Base-by-base conservation (phyloP, 2,113 vertebrate genomes). In the Lagopus leucura region DNA sequence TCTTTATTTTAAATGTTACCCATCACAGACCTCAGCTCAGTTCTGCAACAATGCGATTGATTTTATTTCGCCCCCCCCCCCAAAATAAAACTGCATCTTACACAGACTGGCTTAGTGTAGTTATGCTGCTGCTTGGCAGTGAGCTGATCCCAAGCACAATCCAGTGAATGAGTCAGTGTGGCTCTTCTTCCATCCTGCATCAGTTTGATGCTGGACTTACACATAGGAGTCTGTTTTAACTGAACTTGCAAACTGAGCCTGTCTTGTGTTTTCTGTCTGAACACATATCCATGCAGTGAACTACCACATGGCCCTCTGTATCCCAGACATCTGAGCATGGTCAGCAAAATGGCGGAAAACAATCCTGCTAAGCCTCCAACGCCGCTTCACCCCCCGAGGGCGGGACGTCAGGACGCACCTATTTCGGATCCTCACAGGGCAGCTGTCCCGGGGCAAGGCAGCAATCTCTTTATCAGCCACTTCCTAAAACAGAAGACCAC, bases 261-360 rank as follows among this genome's bases (percentile, higher is more conserved):
- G 24, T 30, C 69, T 13, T 38, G 16, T 40, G 34, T 28, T 55
- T 50, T 24, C 50, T 77, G 67, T 48, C 65, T 17, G 24, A 20
- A 13, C 2, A 32, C 8, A 6, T 38, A 7, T 24, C 28, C 79
- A 10, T 1, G 28, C 3, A 2, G 32, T 6, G 42, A 36, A 81
- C 95, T 94, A 99, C 99, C 99, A 99, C 86, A 99, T 98, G 8
- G 99, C 98, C 65, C 99, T 98, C 93, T 98, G 98, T 76, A 99
- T 96, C 22, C 99, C 99, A 14, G 98, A 99, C 98, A 99, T 97
- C 87, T 99, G 98, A 66, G 96, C 99, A 1, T 99, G 99, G 97
- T 99, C 99, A 6, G 99, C 99, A 11, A 99, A 97, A 61, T 99
- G 98, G 28, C 99, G 99, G 95, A 99, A 99, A 14, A 99, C 97